A percentile compares a stretch with the other conserved stretches of the same genome.
These are phyloP conservation scores for Coccyzus lansbergi DNA, from an alignment of 2,797 vertebrate genomes.

Conservation along the genomic window DNA sequence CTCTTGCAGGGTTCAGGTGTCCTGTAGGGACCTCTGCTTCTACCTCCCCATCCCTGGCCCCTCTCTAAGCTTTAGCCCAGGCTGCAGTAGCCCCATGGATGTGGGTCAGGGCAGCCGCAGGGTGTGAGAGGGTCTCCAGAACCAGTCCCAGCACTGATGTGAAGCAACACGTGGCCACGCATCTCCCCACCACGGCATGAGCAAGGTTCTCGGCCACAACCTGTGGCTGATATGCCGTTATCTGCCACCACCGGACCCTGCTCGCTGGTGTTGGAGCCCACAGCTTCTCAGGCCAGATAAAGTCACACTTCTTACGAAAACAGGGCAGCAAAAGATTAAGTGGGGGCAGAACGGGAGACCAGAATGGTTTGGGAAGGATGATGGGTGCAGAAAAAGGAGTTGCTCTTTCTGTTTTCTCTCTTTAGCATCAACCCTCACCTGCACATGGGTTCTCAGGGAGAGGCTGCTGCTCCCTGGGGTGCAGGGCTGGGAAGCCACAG, in stretches of 20 bases:
- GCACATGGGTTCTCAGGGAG: fast-evolving
- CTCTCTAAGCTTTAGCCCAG: neutral
- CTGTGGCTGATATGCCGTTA: fast-evolving
- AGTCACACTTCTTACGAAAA: neutral
- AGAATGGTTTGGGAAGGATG: neutral
- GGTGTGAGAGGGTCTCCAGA: neutral
- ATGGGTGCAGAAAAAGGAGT: fast-evolving
- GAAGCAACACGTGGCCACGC: fast-evolving
- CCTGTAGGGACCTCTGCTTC: neutral
- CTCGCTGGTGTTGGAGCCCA: neutral
- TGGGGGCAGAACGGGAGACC: neutral
- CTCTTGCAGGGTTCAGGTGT: neutral
- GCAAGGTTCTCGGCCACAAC: neutral
- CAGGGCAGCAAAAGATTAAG: fast-evolving
- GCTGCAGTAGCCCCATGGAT: neutral
- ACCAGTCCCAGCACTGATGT: neutral
- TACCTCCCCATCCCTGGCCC: too few relatives aligned
- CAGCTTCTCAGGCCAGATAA: neutral
- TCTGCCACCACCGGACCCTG: fast-evolving
- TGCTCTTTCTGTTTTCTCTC: fast-evolving
- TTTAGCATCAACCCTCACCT: neutral
- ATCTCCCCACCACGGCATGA: fast-evolving
- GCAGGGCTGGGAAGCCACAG: neutral
- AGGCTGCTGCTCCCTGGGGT: neutral
- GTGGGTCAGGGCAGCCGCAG: neutral